phyloP scores from a whole-genome alignment of 2,888 invertebrate species.

The Unio delphinus region DNA sequence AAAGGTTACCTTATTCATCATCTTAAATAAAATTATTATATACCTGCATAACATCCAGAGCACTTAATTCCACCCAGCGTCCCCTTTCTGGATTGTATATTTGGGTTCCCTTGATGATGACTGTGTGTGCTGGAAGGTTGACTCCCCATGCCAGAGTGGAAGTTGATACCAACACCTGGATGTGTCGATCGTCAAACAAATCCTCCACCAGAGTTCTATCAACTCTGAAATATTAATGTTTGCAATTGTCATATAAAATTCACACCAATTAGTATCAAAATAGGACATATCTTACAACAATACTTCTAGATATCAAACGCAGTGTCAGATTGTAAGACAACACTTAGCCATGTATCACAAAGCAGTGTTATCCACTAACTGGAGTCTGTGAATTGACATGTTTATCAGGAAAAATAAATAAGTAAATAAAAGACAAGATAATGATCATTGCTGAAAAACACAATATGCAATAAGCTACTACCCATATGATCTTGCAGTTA shows the following conservation, averaged over 20 bases:
- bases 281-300: neutral
- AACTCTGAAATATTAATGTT: constrained; percentile 75
- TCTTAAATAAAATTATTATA: neutral
- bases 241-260: no score
- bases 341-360: no score
- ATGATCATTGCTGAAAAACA: no score
- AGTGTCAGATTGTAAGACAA: neutral
- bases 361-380: no score
- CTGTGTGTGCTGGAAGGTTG: constrained; percentile 98
- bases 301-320: no score
- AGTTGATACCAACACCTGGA: constrained; percentile 94
- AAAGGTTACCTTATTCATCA: no score
- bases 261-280: neutral
- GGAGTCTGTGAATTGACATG: no score
- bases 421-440: no score
- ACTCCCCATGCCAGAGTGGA: constrained; percentile 99
- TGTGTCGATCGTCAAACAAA: constrained; percentile 97
- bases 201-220: constrained; percentile 98
- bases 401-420: no score
- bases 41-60: constrained; percentile 93
- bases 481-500: no score
- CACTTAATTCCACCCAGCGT: constrained; percentile 97
- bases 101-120: constrained; percentile 94
- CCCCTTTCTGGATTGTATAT: constrained; percentile 99
- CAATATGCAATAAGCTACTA: no score